Percentiles rank a stretch among this genome's conserved stretches.
phyloP scores from a whole-genome alignment of 2,113 vertebrate species.

The Colistium nudipinnis region DNA sequence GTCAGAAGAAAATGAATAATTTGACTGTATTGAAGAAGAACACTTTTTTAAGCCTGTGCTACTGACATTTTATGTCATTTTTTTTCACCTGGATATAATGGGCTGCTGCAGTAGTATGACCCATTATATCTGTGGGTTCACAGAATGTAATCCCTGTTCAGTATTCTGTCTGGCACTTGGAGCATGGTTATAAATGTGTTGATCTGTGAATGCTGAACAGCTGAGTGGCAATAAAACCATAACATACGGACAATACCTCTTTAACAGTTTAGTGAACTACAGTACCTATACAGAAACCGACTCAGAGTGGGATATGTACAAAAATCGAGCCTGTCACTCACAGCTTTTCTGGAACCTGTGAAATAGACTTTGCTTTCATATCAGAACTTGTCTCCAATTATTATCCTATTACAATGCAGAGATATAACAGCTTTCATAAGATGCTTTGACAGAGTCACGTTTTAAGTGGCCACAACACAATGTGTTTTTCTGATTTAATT shows the following conservation, averaged over 20 bases:
- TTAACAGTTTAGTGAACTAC: conserved; percentile 11
- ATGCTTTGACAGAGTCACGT: conserved; percentile 50
- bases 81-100: conserved; percentile 56
- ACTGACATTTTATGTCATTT: neutral
- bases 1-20: neutral
- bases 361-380: conserved; percentile 18
- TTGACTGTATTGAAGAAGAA: neutral
- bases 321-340: conserved; percentile 19
- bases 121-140: conserved; percentile 58
- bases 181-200: conserved; percentile 44
- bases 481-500: conserved; percentile 88
- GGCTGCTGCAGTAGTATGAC: conserved; percentile 38
- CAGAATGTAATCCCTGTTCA: conserved; percentile 51
- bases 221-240: conserved; percentile 1
- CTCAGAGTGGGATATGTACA: neutral
- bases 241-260: neutral
- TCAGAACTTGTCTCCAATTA: conserved; percentile 40
- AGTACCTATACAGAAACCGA: conserved; percentile 6
- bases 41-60: neutral
- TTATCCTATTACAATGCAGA: conserved; percentile 44
- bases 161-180: conserved; percentile 49
- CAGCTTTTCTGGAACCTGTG: conserved; percentile 28
- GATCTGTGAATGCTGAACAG: conserved; percentile 32
- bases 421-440: conserved; percentile 32
- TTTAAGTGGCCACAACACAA: conserved; percentile 73